Evolutionary conservation across 1,140 invertebrate genomes (phyloP).

Genomic region (Tetraneura akinire): DNA sequence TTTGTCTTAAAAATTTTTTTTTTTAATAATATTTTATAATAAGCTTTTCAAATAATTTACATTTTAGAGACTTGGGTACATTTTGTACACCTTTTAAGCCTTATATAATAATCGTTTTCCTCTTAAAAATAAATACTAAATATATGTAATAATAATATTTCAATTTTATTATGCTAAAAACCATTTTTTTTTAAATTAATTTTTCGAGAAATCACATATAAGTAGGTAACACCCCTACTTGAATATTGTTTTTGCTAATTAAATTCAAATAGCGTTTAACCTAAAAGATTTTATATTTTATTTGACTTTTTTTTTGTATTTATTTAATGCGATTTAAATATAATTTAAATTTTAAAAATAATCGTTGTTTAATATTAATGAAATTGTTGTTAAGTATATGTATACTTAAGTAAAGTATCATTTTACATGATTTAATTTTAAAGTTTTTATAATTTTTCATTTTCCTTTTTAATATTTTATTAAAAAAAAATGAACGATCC

Average conservation of each 20-base stretch:
- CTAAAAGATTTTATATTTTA: no score
- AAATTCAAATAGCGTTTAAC: no score
- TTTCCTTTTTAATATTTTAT: neutral
- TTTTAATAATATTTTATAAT: neutral
- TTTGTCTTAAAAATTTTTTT: neutral
- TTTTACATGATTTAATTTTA: neutral
- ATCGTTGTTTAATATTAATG: no score
- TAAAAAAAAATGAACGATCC: no score
- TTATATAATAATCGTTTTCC: neutral
- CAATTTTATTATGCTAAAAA: neutral
- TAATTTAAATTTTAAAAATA: no score
- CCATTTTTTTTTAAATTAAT: neutral
- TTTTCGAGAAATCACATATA: no score
- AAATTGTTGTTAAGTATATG: no score
- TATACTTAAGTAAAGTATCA: no score
- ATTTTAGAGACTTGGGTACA: neutral
- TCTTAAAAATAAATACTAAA: neutral
- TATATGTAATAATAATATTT: constrained; percentile 2
- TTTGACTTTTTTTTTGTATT: no score
- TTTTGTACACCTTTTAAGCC: neutral
- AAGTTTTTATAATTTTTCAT: constrained; percentile 8
- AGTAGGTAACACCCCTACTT: no score
- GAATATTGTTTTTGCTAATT: no score
- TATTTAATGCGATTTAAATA: no score
- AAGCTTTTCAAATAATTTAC: neutral